Conservation (phyloP, 1,140 invertebrate genomes). For the Epicauta chinensis region DNA sequence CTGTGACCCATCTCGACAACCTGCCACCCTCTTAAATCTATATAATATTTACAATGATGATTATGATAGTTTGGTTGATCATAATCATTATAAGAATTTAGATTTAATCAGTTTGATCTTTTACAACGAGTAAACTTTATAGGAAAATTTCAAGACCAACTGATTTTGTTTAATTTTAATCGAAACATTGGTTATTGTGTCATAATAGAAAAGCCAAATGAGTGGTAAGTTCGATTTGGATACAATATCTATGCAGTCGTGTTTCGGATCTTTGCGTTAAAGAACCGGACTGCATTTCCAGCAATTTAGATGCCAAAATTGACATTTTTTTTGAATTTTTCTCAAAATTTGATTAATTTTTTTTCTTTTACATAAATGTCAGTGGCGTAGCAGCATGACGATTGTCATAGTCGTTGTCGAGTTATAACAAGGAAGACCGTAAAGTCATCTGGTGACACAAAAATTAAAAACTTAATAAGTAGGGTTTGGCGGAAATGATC, state of each 20-base stretch:
- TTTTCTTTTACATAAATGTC: neutral
- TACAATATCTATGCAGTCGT: constrained; percentile 36
- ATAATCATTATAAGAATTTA: too few relatives aligned
- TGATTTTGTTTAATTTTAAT: constrained; percentile 34
- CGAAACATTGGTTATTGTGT: constrained; percentile 36
- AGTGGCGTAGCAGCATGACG: constrained; percentile 31
- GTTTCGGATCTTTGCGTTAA: constrained; percentile 9
- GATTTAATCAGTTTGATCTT: too few relatives aligned
- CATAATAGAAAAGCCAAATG: constrained; percentile 37
- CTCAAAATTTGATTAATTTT: too few relatives aligned
- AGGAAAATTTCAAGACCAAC: too few relatives aligned
- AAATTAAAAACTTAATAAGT: constrained; percentile 38
- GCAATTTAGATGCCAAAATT: constrained; percentile 43
- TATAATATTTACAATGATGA: too few relatives aligned
- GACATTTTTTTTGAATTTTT: constrained; percentile 15
- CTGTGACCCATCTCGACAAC: constrained; percentile 39
- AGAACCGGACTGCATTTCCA: constrained; percentile 34
- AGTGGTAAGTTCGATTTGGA: constrained; percentile 38
- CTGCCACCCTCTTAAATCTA: constrained; percentile 23
- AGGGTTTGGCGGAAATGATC: constrained; percentile 15
- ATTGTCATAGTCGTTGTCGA: constrained; percentile 38
- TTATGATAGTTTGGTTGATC: too few relatives aligned
- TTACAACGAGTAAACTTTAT: too few relatives aligned
- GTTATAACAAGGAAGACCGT: constrained; percentile 37
- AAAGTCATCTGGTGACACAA: constrained; percentile 37